These are phyloP conservation scores for Climacteris rufus DNA, from an alignment of 2,113 vertebrate species.

Conservation along the genomic window DNA sequence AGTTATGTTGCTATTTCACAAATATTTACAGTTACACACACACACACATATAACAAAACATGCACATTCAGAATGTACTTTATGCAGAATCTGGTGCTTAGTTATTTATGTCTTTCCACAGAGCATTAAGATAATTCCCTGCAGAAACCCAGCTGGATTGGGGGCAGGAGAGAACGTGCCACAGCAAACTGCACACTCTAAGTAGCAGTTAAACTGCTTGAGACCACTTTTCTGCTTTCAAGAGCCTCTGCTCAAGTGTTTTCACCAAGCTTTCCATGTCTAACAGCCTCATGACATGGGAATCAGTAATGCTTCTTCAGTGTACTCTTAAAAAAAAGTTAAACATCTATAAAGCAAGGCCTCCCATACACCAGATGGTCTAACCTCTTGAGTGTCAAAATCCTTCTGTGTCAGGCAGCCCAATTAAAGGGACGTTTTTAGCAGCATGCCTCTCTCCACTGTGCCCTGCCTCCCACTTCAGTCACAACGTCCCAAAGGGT, in stretches of 20 bases:
- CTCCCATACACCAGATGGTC: constrained; percentile 34
- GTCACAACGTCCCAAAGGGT: constrained; percentile 10
- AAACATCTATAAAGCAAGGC: constrained; percentile 24
- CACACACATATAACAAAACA: background rate
- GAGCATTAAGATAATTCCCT: background rate
- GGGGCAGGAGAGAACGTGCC: background rate
- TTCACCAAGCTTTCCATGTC: constrained; percentile 36
- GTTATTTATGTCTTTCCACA: background rate
- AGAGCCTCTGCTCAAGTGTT: constrained; percentile 49
- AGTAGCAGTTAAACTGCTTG: constrained; percentile 42
- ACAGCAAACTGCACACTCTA: background rate
- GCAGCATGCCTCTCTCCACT: background rate
- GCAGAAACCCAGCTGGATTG: constrained; percentile 11
- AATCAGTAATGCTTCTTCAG: constrained; percentile 42
- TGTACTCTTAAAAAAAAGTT: background rate
- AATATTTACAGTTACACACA: background rate
- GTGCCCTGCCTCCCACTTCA: constrained; percentile 28
- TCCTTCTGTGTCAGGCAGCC: constrained; percentile 19
- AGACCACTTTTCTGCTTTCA: constrained; percentile 55
- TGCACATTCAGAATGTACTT: background rate
- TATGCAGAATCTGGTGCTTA: background rate
- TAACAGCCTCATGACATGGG: constrained; percentile 42
- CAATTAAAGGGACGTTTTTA: constrained; percentile 56
- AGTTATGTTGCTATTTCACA: background rate
- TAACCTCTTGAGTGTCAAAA: constrained; percentile 52